A percentile compares a stretch with the other conserved stretches of the same genome.
These are phyloP conservation scores for Lanistes nyassanus DNA, from an alignment of 1,140 invertebrate genomes.

Conservation along the genomic window DNA sequence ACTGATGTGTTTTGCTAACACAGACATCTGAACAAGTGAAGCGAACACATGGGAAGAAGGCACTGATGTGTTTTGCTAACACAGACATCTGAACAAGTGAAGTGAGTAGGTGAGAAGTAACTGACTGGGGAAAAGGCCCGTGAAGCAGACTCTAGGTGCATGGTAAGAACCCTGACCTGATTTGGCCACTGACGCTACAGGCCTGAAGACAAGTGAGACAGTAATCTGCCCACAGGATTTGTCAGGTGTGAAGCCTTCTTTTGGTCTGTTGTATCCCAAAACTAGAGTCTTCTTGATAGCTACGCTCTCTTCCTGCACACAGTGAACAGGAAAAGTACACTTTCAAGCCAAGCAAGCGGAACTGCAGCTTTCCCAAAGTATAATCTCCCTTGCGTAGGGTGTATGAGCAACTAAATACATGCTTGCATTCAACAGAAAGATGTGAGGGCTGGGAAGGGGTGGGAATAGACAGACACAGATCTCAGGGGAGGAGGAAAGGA, in stretches of 20 bases:
- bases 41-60: too few species aligned
- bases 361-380: too few species aligned
- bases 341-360: not conserved
- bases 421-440: not conserved
- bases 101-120: not conserved
- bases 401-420: too few species aligned
- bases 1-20: too few species aligned
- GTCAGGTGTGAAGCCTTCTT: slow-evolving; percentile 60
- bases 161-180: slow-evolving; percentile 54
- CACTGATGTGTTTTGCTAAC: too few species aligned
- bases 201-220: slow-evolving; percentile 70
- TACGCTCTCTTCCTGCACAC: slow-evolving; percentile 43
- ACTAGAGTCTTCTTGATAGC: slow-evolving; percentile 46
- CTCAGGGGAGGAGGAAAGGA: too few species aligned
- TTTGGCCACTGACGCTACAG: slow-evolving; percentile 66
- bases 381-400: too few species aligned
- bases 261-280: slow-evolving; percentile 56
- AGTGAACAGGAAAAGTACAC: not conserved
- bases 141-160: too few species aligned
- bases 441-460: not conserved
- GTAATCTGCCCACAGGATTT: slow-evolving; percentile 68
- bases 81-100: not conserved
- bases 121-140: too few species aligned
- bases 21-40: too few species aligned
- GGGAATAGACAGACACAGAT: not conserved